Percentiles rank a stretch among this genome's conserved stretches.
These are phyloP conservation scores for Lagenorhynchus albirostris DNA, from an alignment of 2,113 vertebrate genomes.

Conservation along the genomic window DNA sequence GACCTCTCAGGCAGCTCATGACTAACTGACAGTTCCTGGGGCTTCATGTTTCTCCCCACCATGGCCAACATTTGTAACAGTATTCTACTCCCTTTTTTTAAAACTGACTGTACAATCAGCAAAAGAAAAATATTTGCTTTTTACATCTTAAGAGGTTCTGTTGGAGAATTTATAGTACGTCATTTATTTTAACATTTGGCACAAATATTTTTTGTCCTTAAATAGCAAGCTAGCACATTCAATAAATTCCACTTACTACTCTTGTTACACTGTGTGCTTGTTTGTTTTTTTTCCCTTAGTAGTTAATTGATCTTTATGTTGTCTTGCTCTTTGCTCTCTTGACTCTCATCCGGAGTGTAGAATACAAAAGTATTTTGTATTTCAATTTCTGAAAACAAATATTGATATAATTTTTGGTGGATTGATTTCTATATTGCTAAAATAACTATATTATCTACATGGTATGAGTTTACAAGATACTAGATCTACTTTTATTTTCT, in stretches of 20 bases:
- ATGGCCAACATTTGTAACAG: background rate
- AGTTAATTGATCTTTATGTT: background rate
- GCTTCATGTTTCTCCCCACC: background rate
- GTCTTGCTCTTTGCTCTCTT: background rate
- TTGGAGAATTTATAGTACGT: background rate
- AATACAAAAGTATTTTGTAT: background rate
- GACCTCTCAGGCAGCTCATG: slow-evolving; percentile 7
- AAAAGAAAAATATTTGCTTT: background rate
- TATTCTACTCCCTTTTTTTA: background rate
- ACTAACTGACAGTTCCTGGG: slow-evolving; percentile 45
- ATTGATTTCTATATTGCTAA: background rate
- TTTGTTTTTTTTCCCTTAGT: background rate
- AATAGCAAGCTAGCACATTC: background rate
- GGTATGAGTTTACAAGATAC: background rate
- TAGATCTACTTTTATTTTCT: background rate
- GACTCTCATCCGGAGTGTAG: background rate
- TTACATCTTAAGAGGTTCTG: background rate
- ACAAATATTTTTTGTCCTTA: background rate
- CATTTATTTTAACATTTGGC: slow-evolving; percentile 1
- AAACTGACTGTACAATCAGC: background rate
- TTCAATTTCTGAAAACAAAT: slow-evolving; percentile 25
- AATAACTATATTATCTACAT: background rate
- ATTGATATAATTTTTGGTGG: background rate
- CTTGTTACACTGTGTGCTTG: background rate
- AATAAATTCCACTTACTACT: background rate